Evolutionary conservation across 2,113 vertebrate genomes (phyloP), one percentile per base, ranked within the genome.

Genomic region (Cichladusa arquata): DNA sequence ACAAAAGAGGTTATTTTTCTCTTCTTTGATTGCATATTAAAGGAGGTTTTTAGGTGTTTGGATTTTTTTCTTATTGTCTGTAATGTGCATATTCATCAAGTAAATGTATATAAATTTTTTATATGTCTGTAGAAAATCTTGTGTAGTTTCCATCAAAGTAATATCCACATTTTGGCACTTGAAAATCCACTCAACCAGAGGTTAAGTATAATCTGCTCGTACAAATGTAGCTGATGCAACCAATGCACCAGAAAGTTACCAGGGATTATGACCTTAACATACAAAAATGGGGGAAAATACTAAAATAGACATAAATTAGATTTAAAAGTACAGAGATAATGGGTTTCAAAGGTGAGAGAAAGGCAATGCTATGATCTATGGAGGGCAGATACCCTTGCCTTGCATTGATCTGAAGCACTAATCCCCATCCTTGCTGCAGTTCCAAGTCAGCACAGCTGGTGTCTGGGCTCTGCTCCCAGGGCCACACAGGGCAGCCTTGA

Each of bases 11-110:
- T 20, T 1, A 9, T 17, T 71, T 62, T 65, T 61, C 58, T 61
- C 16, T 22, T 54, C 11, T 50, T 81, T 76, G 18, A 34, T 60
- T 79, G 23, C 15, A 34, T n/a, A 42, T 42, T 54, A 33, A 17
- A 67, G 2, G 1, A 2, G 12, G 8, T 16, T 38, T 47, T 86
- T 16, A 11, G 19, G 12, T 15, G 7, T 1, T 2, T 34, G 47
- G 44, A 9, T 4, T 54, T 62, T 31, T 33, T 40, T 5, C 7
- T 45, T 31, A 19, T 29, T 56, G 20, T 53, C 28, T 69, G 7
- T 69, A 69, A 42, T 9, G 5, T n/a, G 4, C 4, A 24, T 1
- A 7, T 58, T 71, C 36, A 34, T 38, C 26, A 70, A 54, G 33
- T 29, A 58, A 71, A 91, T 48, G 8, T 48, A 20, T n/a, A 38